Evolutionary conservation across 2,113 vertebrate genomes (phyloP).

Genomic region (Amblyornis subalaris): DNA sequence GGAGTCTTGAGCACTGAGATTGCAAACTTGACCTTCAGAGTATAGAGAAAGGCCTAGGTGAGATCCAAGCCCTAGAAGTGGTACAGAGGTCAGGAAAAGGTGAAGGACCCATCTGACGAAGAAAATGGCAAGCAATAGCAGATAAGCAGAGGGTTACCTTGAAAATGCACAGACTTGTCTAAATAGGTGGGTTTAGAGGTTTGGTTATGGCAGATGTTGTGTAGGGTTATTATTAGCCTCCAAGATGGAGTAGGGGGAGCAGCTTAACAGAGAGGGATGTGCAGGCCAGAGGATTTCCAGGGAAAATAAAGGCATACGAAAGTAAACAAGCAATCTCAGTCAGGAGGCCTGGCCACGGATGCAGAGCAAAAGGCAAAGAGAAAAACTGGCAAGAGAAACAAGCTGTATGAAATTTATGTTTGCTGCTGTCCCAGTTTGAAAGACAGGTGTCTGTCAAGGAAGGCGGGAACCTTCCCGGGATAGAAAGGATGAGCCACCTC

Average conservation of each 20-base stretch:
- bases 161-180: background rate
- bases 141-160: background rate
- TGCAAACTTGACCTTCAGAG: background rate
- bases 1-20: background rate
- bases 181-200: background rate
- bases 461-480: too few relatives aligned
- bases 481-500: too few relatives aligned
- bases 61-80: background rate
- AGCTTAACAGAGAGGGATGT: background rate
- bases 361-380: background rate
- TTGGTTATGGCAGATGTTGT: background rate
- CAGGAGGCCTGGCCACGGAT: background rate
- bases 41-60: rapidly evolving
- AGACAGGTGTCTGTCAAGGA: too few relatives aligned
- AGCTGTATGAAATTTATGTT: background rate
- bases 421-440: background rate
- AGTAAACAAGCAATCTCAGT: background rate
- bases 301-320: background rate
- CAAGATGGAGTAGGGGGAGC: background rate
- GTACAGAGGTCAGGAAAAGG: background rate
- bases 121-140: background rate
- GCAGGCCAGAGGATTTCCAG: background rate
- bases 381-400: background rate
- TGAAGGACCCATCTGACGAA: rapidly evolving
- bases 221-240: background rate